Conservation (phyloP, 2,797 vertebrate genomes). For the Coendou prehensilis region DNA sequence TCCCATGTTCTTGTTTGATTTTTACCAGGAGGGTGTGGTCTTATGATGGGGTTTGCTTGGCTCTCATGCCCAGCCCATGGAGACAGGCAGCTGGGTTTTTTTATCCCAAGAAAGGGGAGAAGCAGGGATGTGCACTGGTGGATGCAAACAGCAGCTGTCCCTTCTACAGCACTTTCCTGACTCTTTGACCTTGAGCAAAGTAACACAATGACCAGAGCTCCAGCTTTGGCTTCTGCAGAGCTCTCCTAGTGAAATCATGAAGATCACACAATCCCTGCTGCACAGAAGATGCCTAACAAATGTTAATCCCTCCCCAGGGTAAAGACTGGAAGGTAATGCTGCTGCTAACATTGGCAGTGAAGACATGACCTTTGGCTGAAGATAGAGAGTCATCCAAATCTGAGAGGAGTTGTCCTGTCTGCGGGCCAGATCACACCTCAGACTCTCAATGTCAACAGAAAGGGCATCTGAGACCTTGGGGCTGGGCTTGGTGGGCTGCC, state of each 20-base stretch:
- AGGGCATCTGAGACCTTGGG: not conserved
- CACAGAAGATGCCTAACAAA: not conserved
- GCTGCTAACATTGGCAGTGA: not conserved
- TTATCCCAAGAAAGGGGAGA: not conserved
- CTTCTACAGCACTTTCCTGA: not conserved
- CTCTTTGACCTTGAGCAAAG: not conserved
- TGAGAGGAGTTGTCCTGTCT: not conserved
- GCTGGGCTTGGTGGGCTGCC: not conserved
- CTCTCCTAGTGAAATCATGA: not conserved
- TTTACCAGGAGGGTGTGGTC: not conserved
- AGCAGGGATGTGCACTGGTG: not conserved
- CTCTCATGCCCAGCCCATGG: not conserved
- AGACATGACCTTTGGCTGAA: not conserved
- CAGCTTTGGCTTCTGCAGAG: not conserved
- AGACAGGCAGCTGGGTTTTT: conserved; percentile 15
- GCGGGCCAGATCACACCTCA: not conserved
- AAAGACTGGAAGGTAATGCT: not conserved
- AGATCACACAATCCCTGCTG: not conserved
- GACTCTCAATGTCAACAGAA: not conserved
- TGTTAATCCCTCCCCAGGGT: not conserved
- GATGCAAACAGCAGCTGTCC: not conserved
- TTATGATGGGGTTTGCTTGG: not conserved
- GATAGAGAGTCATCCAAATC: not conserved
- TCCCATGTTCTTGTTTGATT: not conserved
- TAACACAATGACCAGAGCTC: conserved; percentile 1